A percentile compares a stretch with the other conserved stretches of the same genome.
Conservation (phyloP, 2,797 vertebrate genomes). For the Syncerus caffer region DNA sequence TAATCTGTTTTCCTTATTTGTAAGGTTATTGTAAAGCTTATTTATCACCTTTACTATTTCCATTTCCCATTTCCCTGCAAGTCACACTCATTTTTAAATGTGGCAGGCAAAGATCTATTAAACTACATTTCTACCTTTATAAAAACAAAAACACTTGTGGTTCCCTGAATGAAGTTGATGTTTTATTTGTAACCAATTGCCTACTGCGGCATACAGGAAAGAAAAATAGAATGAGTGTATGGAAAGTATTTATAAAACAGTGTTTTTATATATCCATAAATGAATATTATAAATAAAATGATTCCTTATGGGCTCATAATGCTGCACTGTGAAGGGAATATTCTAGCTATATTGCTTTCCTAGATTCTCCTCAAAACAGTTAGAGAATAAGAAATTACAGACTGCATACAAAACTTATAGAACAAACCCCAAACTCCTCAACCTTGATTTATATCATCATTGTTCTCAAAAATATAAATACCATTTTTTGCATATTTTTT, state of each 20-base stretch:
- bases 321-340: not conserved
- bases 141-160: not conserved
- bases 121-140: not conserved
- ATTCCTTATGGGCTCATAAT: not conserved
- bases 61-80: not conserved
- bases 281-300: slow-evolving; percentile 17
- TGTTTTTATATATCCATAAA: not conserved
- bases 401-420: not conserved
- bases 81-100: not conserved
- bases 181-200: slow-evolving; percentile 26
- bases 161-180: slow-evolving; percentile 1
- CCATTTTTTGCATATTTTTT: not conserved
- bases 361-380: not conserved
- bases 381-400: not conserved
- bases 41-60: not conserved
- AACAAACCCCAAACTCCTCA: not conserved
- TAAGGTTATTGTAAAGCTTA: not conserved
- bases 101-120: not conserved
- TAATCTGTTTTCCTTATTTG: not conserved
- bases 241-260: not conserved
- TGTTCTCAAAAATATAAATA: not conserved
- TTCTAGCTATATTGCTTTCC: not conserved
- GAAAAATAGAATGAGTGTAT: not conserved
- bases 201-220: not conserved
- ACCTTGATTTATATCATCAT: not conserved